These are phyloP conservation scores for Stegana nigrithorax DNA, from an alignment of 2,888 invertebrate genomes.

Conservation along the genomic window DNA sequence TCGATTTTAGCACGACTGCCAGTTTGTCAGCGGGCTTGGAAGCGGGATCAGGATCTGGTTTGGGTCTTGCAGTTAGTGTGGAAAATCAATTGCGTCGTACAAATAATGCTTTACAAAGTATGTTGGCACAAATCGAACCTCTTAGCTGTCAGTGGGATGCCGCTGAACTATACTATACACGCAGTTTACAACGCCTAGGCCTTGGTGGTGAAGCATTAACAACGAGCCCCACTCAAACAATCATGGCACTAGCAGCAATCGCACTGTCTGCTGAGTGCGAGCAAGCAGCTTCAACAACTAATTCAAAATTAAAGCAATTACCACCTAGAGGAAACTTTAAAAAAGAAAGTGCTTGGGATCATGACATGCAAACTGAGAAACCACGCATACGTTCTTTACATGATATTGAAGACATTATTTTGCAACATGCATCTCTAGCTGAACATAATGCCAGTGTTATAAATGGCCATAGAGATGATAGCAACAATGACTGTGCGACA, in stretches of 20 bases:
- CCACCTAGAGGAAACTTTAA: conserved; percentile 10
- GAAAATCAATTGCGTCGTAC: conserved; percentile 39
- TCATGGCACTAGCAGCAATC: conserved; percentile 51
- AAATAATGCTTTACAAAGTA: conserved; percentile 31
- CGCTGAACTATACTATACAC: conserved; percentile 51
- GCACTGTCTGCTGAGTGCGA: conserved; percentile 48
- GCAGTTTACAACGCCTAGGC: conserved; percentile 50
- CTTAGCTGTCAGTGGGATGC: conserved; percentile 49
- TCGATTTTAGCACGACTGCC: background rate
- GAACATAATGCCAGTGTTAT: conserved; percentile 14
- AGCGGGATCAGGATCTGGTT: too few species aligned
- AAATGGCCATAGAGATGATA: conserved; percentile 30
- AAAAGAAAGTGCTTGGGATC: conserved; percentile 17
- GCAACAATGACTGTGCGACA: conserved; percentile 26
- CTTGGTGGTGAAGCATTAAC: conserved; percentile 26
- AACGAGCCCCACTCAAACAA: conserved; percentile 35
- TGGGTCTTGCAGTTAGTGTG: conserved; percentile 37
- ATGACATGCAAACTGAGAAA: background rate
- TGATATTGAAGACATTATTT: conserved; percentile 51
- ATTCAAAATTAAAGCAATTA: conserved; percentile 21
- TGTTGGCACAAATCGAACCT: conserved; percentile 41
- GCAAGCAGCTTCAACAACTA: background rate
- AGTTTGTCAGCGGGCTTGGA: background rate
- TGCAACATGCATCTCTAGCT: conserved; percentile 34
- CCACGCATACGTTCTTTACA: conserved; percentile 32